Conservation (phyloP, 2,888 invertebrate species). For the Mimachlamys varia region DNA sequence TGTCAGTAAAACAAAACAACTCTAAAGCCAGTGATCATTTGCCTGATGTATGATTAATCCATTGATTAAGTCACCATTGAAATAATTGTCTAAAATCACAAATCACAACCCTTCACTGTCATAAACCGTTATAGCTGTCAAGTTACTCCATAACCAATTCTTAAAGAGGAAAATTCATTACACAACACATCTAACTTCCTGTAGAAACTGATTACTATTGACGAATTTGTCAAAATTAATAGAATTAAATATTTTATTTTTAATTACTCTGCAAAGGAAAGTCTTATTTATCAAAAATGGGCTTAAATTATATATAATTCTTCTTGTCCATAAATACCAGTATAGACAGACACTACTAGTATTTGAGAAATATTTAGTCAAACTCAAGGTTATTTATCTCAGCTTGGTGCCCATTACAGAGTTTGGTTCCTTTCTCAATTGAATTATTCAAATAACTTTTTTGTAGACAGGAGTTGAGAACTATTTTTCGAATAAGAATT, state of each 20-base stretch:
- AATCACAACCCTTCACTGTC: background rate
- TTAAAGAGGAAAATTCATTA: background rate
- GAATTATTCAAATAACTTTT: no score
- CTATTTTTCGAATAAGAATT: no score
- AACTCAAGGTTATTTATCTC: no score
- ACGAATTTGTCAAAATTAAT: background rate
- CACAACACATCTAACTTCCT: background rate
- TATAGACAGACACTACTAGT: no score
- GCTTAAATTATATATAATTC: no score
- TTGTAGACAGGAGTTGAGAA: no score
- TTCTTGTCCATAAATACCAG: no score
- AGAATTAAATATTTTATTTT: background rate
- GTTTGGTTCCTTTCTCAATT: no score
- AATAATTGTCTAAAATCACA: constrained; percentile 11
- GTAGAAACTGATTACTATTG: background rate
- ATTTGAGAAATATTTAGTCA: no score
- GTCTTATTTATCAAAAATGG: no score
- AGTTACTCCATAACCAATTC: background rate
- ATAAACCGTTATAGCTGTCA: background rate
- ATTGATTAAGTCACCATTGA: background rate
- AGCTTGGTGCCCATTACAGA: no score
- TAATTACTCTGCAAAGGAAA: background rate
- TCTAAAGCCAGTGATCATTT: background rate
- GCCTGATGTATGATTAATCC: background rate
- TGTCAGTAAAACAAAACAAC: background rate